Evolutionary conservation across 2,888 invertebrate species (phyloP).

Genomic region (Napeogenes sylphis): DNA sequence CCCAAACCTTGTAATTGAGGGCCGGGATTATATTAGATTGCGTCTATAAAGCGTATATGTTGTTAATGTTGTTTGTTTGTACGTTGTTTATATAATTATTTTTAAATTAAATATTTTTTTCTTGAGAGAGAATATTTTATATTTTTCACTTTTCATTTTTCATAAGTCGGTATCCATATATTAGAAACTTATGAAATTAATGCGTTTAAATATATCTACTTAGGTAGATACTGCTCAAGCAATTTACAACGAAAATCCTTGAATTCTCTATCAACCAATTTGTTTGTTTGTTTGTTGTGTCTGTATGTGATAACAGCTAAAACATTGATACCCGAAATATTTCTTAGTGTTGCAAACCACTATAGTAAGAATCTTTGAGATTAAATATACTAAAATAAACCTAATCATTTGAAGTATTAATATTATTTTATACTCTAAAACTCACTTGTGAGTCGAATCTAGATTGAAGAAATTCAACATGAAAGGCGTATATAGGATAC

Average conservation of each 20-base stretch:
- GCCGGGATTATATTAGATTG: constrained; percentile 50
- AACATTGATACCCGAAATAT: background rate
- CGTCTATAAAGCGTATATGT: constrained; percentile 37
- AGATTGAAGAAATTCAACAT: constrained; percentile 2
- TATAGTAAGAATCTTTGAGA: background rate
- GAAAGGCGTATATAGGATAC: constrained; percentile 7
- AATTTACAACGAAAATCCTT: too few species aligned
- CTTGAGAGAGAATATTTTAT: too few species aligned
- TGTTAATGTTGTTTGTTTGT: background rate
- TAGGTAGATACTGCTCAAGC: too few species aligned
- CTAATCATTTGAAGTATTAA: background rate
- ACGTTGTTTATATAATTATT: too few species aligned
- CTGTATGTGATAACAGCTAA: background rate
- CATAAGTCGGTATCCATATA: too few species aligned
- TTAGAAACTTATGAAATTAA: too few species aligned
- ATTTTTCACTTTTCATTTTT: too few species aligned
- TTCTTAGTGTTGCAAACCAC: background rate
- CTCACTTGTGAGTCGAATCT: constrained; percentile 2
- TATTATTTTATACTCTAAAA: background rate
- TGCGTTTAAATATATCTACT: too few species aligned
- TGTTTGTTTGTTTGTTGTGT: too few species aligned
- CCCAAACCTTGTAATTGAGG: constrained; percentile 58
- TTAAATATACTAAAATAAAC: constrained; percentile 1
- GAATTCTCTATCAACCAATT: too few species aligned
- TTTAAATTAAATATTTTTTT: constrained; percentile 10